These are phyloP conservation scores for Micromesistius poutassou DNA, from an alignment of 2,797 vertebrate species.

Conservation along the genomic window DNA sequence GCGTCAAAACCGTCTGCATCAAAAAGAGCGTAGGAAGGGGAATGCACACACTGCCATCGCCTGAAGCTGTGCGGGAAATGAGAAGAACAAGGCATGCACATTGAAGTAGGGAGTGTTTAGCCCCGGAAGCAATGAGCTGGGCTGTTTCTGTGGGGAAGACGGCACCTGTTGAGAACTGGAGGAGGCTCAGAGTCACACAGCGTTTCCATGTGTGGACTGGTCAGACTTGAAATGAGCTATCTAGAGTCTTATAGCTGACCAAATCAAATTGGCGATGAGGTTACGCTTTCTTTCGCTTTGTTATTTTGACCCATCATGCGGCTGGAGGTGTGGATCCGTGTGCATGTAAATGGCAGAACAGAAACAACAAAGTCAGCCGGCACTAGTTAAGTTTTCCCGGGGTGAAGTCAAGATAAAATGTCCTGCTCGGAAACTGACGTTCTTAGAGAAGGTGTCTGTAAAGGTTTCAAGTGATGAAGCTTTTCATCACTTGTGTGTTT, in stretches of 20 bases:
- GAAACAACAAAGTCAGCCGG: not conserved
- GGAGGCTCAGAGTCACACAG: not conserved
- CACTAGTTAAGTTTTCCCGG: not conserved
- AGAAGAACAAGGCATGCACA: not conserved
- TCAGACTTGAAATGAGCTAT: too few relatives aligned
- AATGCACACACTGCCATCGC: not conserved
- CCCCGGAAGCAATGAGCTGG: not conserved
- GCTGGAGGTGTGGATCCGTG: not conserved
- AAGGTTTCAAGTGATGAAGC: not conserved
- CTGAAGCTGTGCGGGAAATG: not conserved
- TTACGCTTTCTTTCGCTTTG: too few relatives aligned
- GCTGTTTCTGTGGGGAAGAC: too few relatives aligned
- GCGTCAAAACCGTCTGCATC: conserved; percentile 15
- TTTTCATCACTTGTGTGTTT: too few relatives aligned
- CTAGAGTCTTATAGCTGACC: too few relatives aligned
- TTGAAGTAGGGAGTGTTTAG: not conserved
- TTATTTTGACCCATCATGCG: not conserved
- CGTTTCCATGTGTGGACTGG: not conserved
- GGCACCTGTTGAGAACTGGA: not conserved
- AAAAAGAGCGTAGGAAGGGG: too few relatives aligned
- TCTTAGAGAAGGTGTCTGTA: not conserved
- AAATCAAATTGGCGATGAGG: too few relatives aligned
- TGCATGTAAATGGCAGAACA: not conserved
- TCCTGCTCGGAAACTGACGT: not conserved
- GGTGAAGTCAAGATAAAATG: not conserved